phyloP scores from a whole-genome alignment of 2,797 vertebrate genomes.

The Melanotaenia boesemani region DNA sequence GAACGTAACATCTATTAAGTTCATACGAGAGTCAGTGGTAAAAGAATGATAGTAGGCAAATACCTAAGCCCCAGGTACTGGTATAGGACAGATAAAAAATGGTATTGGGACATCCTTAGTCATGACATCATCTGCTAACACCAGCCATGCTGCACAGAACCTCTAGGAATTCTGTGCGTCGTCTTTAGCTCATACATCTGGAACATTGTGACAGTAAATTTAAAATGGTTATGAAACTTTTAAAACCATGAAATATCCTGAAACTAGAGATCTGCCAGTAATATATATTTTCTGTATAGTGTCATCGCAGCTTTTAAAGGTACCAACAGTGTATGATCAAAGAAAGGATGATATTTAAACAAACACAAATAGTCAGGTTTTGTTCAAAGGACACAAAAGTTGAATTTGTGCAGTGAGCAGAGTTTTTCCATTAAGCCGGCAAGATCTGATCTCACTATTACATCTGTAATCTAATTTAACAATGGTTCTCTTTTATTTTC shows the following conservation, averaged over 20 bases:
- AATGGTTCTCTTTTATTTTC: conserved; percentile 33
- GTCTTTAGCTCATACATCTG: not conserved
- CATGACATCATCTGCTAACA: no score
- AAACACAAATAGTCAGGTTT: no score
- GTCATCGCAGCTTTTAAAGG: conserved; percentile 55
- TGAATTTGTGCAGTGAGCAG: conserved; percentile 41
- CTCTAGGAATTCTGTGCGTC: not conserved
- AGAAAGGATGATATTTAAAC: conserved; percentile 7
- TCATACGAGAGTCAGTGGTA: no score
- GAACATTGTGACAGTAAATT: not conserved
- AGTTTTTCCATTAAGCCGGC: conserved; percentile 50
- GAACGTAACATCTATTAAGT: no score
- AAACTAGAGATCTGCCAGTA: conserved; percentile 29
- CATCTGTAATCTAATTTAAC: conserved; percentile 20
- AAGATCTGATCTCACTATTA: not conserved
- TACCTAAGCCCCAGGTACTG: no score
- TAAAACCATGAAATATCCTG: not conserved
- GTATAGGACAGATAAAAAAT: no score
- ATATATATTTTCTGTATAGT: conserved; percentile 53
- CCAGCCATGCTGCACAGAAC: not conserved
- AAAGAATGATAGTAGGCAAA: no score
- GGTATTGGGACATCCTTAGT: no score
- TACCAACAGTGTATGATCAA: conserved; percentile 25
- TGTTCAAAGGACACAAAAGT: conserved; percentile 31
- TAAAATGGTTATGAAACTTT: not conserved